Evolutionary conservation across 2,113 vertebrate genomes (phyloP).

Genomic region (Corythoichthys haematopterus): DNA sequence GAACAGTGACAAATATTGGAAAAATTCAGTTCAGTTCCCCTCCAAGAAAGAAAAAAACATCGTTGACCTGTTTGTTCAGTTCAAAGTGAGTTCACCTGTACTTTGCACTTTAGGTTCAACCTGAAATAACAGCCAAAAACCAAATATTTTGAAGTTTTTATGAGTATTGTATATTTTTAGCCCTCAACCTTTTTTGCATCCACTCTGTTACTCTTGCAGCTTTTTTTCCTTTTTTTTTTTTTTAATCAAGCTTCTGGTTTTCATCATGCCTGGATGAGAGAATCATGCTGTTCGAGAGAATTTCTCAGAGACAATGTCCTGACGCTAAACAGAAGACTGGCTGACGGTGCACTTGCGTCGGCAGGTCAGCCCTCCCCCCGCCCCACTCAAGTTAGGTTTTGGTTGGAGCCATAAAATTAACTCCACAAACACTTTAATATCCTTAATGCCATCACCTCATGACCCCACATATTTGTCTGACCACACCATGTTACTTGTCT

Average conservation of each 20-base stretch:
- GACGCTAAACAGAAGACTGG: constrained; percentile 35
- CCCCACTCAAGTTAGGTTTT: constrained; percentile 9
- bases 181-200: constrained; percentile 10
- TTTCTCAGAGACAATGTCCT: constrained; percentile 48
- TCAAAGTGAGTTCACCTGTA: neutral
- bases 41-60: no score
- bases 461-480: constrained; percentile 25
- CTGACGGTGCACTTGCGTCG: constrained; percentile 28
- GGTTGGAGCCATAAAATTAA: neutral
- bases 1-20: no score
- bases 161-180: constrained; percentile 2
- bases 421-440: constrained; percentile 18
- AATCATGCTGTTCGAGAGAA: constrained; percentile 36
- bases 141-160: neutral
- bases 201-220: constrained; percentile 5
- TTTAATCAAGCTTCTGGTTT: constrained; percentile 34
- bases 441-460: constrained; percentile 9
- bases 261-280: constrained; percentile 27
- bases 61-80: neutral
- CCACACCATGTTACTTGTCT: constrained; percentile 16
- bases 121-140: neutral
- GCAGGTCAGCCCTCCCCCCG: constrained; percentile 28
- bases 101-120: neutral
- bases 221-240: constrained; percentile 15
- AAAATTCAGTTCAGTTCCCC: no score